These are phyloP conservation scores for Baronia brevicornis DNA, from an alignment of 2,888 invertebrate genomes.

Conservation along the genomic window DNA sequence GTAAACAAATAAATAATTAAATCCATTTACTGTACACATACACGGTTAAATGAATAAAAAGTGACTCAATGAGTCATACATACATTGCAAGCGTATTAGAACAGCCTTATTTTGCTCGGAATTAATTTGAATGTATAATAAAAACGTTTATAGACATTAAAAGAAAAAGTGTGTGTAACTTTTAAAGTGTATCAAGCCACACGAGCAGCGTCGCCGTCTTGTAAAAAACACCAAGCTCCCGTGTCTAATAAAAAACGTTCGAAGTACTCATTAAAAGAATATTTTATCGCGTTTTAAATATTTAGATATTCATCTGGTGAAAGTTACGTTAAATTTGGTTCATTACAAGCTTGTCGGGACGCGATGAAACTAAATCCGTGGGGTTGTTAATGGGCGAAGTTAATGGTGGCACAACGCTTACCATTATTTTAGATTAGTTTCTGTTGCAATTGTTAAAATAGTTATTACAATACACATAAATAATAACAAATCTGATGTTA, in stretches of 20 bases:
- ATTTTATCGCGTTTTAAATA: constrained; percentile 72
- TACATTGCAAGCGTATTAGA: too few relatives aligned
- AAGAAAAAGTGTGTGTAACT: constrained; percentile 57
- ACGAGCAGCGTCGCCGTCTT: too few relatives aligned
- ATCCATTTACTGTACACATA: too few relatives aligned
- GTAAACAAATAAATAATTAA: too few relatives aligned
- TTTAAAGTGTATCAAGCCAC: constrained; percentile 56
- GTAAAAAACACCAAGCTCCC: constrained; percentile 36
- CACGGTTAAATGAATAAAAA: too few relatives aligned
- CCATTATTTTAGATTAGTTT: too few relatives aligned
- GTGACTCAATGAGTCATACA: too few relatives aligned
- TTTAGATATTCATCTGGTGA: constrained; percentile 70
- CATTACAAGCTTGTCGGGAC: constrained; percentile 40
- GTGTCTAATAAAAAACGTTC: constrained; percentile 58
- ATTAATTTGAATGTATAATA: constrained; percentile 64
- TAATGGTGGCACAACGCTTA: too few relatives aligned
- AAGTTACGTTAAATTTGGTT: constrained; percentile 63
- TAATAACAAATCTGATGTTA: too few relatives aligned
- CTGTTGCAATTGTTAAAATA: too few relatives aligned
- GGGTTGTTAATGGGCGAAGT: constrained; percentile 20
- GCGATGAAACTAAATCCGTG: constrained; percentile 54
- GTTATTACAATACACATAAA: too few relatives aligned
- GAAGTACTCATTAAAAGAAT: constrained; percentile 66
- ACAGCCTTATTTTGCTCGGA: constrained; percentile 58
- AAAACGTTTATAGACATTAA: constrained; percentile 50